Evolutionary conservation across 2,797 vertebrate species (phyloP), one percentile per base, ranked within the genome.

Genomic region (Alauda arvensis): DNA sequence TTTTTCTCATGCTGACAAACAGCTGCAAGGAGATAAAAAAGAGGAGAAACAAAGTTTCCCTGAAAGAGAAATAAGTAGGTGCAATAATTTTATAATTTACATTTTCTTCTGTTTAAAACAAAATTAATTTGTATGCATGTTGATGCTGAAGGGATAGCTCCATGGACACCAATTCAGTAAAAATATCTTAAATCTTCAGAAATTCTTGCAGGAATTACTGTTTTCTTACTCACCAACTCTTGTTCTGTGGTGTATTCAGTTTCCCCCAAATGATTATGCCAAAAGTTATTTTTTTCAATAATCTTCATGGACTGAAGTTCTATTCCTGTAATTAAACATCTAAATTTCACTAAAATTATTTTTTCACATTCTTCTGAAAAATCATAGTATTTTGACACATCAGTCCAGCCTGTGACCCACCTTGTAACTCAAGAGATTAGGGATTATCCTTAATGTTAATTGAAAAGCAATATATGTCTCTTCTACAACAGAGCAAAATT

Each of bases 61-160:
- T 43, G 12, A 28, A 62, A 77, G 78, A 70, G 1, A 57, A 51
- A 39, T 13, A 57, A 77, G 26, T 18, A 3, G 1, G 5, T 61
- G 7, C 5, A 63, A 24, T 20, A 37, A 55, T 29, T 74, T 53
- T 17, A 60, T 24, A 1, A 46, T 68, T 31, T 55, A 28, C 2
- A 33, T 43, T 63, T 28, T 28, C 7, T 86, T 88, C 85, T 70
- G 14, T 62, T 92, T 77, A 66, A 85, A 92, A 92, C n/a, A 77
- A 37, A 25, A 40, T 11, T 18, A 78, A 78, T 77, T 29, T 63
- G 4, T 85, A 25, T 49, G 3, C 5, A 37, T n/a, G 7, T 61
- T 71, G 49, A 34, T 76, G 21, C 29, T 57, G 82, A 92, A 87
- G 6, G 69, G 40, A 78, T 85, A 74, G 5, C 70, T 89, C 48